Base-by-base conservation (phyloP, 2,888 invertebrate species). In the Dynastes grantii region DNA sequence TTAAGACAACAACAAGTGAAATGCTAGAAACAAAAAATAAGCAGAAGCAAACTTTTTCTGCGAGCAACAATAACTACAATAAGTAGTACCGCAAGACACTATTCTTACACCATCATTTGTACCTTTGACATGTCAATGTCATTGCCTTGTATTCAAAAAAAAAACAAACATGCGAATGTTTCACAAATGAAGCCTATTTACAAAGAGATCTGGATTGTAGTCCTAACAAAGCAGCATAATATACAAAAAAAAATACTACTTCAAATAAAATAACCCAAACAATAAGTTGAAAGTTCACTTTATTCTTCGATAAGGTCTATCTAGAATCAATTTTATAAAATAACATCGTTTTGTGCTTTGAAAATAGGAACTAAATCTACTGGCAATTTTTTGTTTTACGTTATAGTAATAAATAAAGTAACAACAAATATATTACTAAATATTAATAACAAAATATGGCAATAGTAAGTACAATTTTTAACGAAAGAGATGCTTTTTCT, bases 291-390 rank as follows among this genome's bases (percentile, higher is more conserved):
- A 22, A 11, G 63, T 63, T 63, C 11, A 11, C 45, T 45, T 63
- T 63, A 63, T 63, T 63, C 32, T 63, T 32, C 27, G 29, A 13
- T 63, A 9, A 63, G 27, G 45, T 45, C 11, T 11, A 37, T 37
- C 6, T 3, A 37, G 37, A 37, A 37, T 37, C 37, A 5, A 37
- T 11, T 29, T 22, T 11, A 27, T 63, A 63, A 53, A 4, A 53
- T n/a, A 37, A 65, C 65, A 65, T 65, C 45, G 45, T 8, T 49
- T 51, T 51, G 32, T 51, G 49, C 29, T 29, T 45, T 13, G 16
- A 75, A 58, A 63, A 64, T 78, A 78, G 78, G 78, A 78, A 78
- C 78, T 78, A 78, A 78, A 65, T 40, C 78, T 78, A 78, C 78
- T 78, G 78, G 78, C 78, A 51, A 64, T 22, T 29, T 45, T 22